These are phyloP conservation scores for Tenthredo distinguenda DNA, from an alignment of 2,888 invertebrate genomes.

Conservation along the genomic window DNA sequence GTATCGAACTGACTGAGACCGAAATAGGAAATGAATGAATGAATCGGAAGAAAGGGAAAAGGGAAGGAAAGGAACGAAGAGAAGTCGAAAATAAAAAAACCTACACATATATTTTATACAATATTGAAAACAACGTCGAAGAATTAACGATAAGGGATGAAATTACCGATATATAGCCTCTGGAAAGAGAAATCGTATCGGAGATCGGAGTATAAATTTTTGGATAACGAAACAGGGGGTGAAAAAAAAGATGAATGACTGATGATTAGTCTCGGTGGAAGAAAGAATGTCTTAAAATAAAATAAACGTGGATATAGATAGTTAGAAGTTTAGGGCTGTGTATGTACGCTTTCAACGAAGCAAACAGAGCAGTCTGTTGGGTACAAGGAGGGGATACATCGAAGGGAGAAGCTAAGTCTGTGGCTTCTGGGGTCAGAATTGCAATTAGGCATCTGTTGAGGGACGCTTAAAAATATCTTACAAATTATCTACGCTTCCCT, in stretches of 20 bases:
- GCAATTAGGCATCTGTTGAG: slow-evolving; percentile 54
- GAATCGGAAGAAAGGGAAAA: not conserved
- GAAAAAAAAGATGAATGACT: not conserved
- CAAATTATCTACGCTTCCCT: slow-evolving; percentile 52
- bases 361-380: slow-evolving; percentile 2
- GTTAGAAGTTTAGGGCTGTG: not conserved
- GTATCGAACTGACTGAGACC: not conserved
- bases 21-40: not conserved
- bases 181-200: not conserved
- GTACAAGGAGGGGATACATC: not conserved
- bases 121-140: not conserved
- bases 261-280: not conserved
- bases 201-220: not conserved
- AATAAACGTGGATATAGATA: not conserved
- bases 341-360: slow-evolving; percentile 35
- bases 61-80: not conserved
- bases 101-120: not conserved
- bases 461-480: slow-evolving; percentile 52
- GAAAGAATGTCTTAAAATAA: not conserved
- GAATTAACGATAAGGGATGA: not conserved
- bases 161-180: not conserved
- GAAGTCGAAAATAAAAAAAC: not conserved
- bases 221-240: not conserved
- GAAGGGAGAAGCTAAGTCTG: slow-evolving; percentile 1
- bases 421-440: slow-evolving; percentile 47